These are phyloP conservation scores for Lacanobia wlatinum DNA, from an alignment of 2,888 invertebrate genomes.

Conservation along the genomic window DNA sequence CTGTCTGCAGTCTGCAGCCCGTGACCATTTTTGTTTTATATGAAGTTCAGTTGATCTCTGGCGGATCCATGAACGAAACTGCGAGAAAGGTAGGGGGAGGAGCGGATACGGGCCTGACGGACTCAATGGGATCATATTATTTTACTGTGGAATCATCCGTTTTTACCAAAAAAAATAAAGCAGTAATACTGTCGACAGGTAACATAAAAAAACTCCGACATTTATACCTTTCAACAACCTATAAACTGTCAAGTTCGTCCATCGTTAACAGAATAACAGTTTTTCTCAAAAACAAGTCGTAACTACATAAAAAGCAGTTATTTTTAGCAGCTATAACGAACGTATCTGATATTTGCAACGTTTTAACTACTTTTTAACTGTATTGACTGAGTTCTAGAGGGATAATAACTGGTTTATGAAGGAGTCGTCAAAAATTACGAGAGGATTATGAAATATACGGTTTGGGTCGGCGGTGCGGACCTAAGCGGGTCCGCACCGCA, in stretches of 20 bases:
- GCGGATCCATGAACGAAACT: no score
- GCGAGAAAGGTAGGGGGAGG: no score
- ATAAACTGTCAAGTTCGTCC: background rate
- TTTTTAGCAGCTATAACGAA: conserved; percentile 24
- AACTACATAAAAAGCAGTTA: conserved; percentile 32
- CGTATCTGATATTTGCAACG: conserved; percentile 14
- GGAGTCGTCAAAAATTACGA: conserved; percentile 16
- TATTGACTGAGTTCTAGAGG: conserved; percentile 34
- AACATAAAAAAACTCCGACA: background rate
- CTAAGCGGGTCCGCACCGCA: no score
- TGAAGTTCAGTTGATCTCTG: no score
- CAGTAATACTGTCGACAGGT: background rate
- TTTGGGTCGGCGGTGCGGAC: background rate
- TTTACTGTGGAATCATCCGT: no score
- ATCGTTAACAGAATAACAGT: conserved; percentile 8
- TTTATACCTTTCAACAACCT: conserved; percentile 2
- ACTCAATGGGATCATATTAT: no score
- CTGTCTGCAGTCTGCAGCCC: no score
- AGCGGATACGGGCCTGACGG: no score
- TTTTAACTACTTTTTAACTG: conserved; percentile 42
- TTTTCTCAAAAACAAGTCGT: conserved; percentile 15
- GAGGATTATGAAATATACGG: conserved; percentile 12
- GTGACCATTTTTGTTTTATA: no score
- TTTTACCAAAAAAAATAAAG: background rate
- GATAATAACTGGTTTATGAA: conserved; percentile 27